These are phyloP conservation scores for Crambe crambe DNA, from an alignment of 37 sponge, comb jelly and placozoan species.

Conservation along the genomic window DNA sequence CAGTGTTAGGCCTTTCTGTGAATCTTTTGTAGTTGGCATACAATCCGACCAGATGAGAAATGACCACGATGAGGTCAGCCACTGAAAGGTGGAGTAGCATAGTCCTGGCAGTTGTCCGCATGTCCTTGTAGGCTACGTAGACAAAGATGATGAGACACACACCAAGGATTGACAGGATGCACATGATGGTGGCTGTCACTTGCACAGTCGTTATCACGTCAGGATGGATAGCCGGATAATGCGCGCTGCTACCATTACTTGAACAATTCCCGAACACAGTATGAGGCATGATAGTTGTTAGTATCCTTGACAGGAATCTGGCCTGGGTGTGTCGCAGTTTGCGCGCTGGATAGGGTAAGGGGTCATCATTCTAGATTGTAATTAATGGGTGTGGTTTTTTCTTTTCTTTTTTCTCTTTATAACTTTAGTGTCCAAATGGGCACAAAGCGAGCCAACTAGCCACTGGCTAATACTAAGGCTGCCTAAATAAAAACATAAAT, in stretches of 20 bases:
- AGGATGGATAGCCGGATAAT: not conserved
- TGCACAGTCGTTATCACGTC: not conserved
- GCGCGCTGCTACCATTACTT: not conserved
- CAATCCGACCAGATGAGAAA: constrained; percentile 36
- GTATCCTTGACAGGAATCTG: too few relatives aligned
- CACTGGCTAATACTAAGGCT: too few relatives aligned
- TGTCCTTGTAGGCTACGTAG: constrained; percentile 45
- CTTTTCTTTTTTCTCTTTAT: too few relatives aligned
- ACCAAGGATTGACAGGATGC: constrained; percentile 53
- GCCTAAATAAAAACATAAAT: too few relatives aligned
- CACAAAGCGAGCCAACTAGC: too few relatives aligned
- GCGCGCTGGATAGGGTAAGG: too few relatives aligned
- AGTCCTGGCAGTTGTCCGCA: constrained; percentile 49
- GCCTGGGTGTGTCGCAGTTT: too few relatives aligned
- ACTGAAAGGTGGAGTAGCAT: constrained; percentile 56
- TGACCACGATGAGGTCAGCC: constrained; percentile 51
- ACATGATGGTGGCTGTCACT: constrained; percentile 23
- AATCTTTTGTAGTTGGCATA: constrained; percentile 31
- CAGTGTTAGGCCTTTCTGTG: not conserved
- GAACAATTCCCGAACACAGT: too few relatives aligned
- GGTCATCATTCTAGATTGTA: too few relatives aligned
- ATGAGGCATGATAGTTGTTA: too few relatives aligned
- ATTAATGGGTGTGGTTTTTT: too few relatives aligned
- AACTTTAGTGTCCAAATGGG: too few relatives aligned
- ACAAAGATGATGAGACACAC: constrained; percentile 57